Conservation (phyloP, 1,140 invertebrate species). For the Ips nitidus region DNA sequence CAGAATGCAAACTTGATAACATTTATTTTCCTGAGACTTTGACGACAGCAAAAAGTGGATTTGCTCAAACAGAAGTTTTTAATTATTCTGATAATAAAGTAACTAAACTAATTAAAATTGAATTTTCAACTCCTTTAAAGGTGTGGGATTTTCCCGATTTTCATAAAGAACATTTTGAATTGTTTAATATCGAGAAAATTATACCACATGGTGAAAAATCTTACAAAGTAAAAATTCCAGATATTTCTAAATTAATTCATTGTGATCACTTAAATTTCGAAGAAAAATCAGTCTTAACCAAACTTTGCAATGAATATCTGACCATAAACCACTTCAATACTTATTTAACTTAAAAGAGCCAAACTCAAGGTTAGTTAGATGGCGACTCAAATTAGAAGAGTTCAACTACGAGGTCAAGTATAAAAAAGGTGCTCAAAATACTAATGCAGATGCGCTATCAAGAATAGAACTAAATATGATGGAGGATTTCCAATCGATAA, state of each 20-base stretch:
- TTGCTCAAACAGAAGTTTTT: not conserved
- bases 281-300: constrained; percentile 13
- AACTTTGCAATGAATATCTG: constrained; percentile 24
- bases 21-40: constrained; percentile 1
- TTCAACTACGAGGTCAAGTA: constrained; percentile 21
- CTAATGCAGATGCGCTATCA: constrained; percentile 22
- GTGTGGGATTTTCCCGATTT: not conserved
- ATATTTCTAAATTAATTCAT: constrained; percentile 9
- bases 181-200: not conserved
- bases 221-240: not conserved
- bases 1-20: not conserved
- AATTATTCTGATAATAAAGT: not conserved
- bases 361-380: constrained; percentile 19
- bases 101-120: no score
- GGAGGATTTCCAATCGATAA: constrained; percentile 3
- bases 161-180: not conserved
- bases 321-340: constrained; percentile 25
- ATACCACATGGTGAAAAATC: not conserved
- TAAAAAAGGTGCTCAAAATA: constrained; percentile 24
- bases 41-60: not conserved
- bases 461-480: constrained; percentile 18
- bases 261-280: constrained; percentile 15
- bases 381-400: constrained; percentile 29
- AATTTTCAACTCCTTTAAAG: no score
- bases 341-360: constrained; percentile 24